Evolutionary conservation across 1,140 invertebrate species (phyloP).

Genomic region (Trinorchestia longiramus): DNA sequence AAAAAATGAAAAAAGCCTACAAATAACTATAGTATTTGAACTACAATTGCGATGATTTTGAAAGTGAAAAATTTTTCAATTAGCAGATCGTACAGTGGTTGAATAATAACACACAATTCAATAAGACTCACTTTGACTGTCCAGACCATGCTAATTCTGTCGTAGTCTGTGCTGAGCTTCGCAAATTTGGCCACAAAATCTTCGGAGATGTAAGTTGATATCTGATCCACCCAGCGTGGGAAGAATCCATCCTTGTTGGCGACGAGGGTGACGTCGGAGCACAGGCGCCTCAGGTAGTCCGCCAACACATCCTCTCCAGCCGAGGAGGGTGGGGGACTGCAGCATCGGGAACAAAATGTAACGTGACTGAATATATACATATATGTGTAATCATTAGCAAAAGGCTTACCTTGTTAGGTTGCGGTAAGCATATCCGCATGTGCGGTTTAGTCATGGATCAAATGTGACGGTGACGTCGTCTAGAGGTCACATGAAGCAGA

Average conservation of each 20-base stretch:
- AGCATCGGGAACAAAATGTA: background rate
- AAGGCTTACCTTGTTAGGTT: too few species aligned
- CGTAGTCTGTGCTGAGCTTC: background rate
- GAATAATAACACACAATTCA: background rate
- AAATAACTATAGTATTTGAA: background rate
- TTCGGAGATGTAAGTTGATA: slow-evolving; percentile 7
- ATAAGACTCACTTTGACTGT: slow-evolving; percentile 1
- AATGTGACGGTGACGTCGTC: too few species aligned
- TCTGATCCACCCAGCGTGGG: background rate
- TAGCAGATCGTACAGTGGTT: background rate
- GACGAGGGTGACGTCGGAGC: slow-evolving; percentile 26
- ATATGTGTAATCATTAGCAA: too few species aligned
- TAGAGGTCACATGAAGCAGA: too few species aligned
- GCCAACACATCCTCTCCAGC: background rate
- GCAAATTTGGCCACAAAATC: background rate
- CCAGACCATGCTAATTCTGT: slow-evolving; percentile 41
- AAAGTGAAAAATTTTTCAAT: background rate
- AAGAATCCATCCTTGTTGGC: slow-evolving; percentile 35
- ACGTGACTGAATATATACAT: background rate
- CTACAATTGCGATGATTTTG: background rate
- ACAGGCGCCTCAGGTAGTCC: slow-evolving; percentile 2
- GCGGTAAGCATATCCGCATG: too few species aligned
- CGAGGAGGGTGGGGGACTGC: background rate
- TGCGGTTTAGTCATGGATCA: too few species aligned
- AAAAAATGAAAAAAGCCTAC: too few species aligned